Evolutionary conservation across 2,113 vertebrate species (phyloP).

Genomic region (Cyrtonyx montezumae): DNA sequence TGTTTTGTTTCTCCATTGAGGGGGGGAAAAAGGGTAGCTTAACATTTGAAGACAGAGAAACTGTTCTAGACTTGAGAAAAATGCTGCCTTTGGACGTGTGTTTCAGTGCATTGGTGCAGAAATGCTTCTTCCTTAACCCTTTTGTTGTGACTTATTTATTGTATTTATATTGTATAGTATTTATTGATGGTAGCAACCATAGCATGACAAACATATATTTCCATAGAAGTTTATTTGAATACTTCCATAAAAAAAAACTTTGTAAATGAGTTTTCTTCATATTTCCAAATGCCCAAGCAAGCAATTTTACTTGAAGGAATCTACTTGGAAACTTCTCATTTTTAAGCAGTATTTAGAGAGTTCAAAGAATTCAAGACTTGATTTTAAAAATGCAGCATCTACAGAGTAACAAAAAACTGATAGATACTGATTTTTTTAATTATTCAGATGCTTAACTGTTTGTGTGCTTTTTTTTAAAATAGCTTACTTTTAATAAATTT

Average conservation of each 20-base stretch:
- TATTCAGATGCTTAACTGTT: background rate
- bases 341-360: background rate
- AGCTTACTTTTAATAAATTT: background rate
- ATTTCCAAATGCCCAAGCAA: background rate
- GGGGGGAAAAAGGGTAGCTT: accelerated
- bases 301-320: background rate
- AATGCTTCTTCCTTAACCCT: background rate
- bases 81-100: background rate
- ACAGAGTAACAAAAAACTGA: background rate
- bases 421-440: no score
- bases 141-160: background rate
- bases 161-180: no score
- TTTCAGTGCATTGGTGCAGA: background rate
- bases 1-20: background rate
- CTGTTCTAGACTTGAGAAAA: background rate
- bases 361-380: background rate
- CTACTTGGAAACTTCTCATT: background rate
- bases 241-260: background rate
- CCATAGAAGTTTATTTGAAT: background rate
- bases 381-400: background rate
- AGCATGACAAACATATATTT: background rate
- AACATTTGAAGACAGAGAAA: background rate
- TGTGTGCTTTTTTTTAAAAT: background rate
- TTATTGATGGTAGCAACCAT: background rate
- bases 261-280: background rate